Conservation (phyloP, 92 coral and sea anemone species). For the Phenganax subtilis region DNA sequence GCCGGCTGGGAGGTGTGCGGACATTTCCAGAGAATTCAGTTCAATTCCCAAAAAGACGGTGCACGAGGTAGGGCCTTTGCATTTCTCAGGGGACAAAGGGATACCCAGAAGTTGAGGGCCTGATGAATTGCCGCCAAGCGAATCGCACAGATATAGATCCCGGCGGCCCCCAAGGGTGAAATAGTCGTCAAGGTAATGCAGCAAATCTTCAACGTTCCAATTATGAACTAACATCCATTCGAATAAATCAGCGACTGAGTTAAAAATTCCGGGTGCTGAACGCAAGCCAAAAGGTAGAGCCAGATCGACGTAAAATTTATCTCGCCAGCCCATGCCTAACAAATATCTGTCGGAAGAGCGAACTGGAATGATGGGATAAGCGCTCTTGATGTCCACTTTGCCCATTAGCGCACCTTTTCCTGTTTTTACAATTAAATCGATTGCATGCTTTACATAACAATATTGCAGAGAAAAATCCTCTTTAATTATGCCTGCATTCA, state of each 20-base stretch:
- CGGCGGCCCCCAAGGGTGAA: conserved; percentile 26
- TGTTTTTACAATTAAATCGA: too few relatives aligned
- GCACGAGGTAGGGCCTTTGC: too few relatives aligned
- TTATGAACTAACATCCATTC: conserved; percentile 25
- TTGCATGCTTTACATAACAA: too few relatives aligned
- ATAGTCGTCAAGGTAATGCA: too few relatives aligned
- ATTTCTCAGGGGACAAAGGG: too few relatives aligned
- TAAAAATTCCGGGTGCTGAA: conserved; percentile 23
- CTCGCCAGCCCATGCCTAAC: conserved; percentile 46
- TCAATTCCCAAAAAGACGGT: too few relatives aligned
- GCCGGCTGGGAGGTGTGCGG: conserved; percentile 25
- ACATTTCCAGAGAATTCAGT: conserved; percentile 8
- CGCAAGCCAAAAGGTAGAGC: conserved; percentile 19
- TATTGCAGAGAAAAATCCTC: too few relatives aligned
- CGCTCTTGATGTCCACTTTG: too few relatives aligned
- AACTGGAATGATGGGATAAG: too few relatives aligned
- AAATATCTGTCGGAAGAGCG: too few relatives aligned
- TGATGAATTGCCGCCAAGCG: background rate
- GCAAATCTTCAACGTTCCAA: conserved; percentile 11
- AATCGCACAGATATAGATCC: background rate
- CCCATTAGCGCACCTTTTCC: too few relatives aligned
- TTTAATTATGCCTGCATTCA: too few relatives aligned
- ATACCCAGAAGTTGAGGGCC: background rate
- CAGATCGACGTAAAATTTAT: conserved; percentile 24
- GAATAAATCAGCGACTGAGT: background rate